Evolutionary conservation across 2,797 vertebrate species (phyloP), one percentile per base, ranked within the genome.

Genomic region (Pseudocheirus occidentalis): DNA sequence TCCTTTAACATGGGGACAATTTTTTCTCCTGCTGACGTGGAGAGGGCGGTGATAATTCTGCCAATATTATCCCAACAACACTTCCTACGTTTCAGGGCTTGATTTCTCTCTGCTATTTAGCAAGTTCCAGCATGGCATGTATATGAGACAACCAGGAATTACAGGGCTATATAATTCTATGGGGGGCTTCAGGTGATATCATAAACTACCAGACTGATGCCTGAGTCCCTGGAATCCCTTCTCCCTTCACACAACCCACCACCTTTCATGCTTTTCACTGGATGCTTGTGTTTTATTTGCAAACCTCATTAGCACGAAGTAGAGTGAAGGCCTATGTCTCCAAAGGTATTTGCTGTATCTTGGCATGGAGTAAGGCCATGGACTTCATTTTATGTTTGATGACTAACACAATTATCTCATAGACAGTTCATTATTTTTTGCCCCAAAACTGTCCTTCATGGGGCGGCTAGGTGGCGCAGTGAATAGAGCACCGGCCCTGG

Each of bases 1-100:
- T 94, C 96, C 95, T 98, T 98, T 93, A 96, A 93, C 40, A 16
- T 73, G 94, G 95, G 95, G 96, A 95, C 95, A 96, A 93, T 92
- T 94, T 55, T 34, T 94, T 94, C 66, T 91, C 4, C 96, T 40
- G 53, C 97, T 46, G 94, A 97, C n/a, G 54, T 91, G 3, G 96
- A 97, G 97, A 96, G 89, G 81, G 97, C 55, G 55, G 93, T 1
- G 40, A 89, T 94, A 92, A 93, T 57, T 10, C 94, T 95, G 91
- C 1, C 24, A 96, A 96, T 90, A 93, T 95, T 95, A 96, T 94
- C 96, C 96, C 50, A 92, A 94, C 93, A 95, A 29, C 95, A 94
- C 40, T 94, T 94, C 92, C 95, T 93, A 90, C 92, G 0, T 57
- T 89, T 55, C 91, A 16, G 3, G 10, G 90, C 94, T 94, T 90